phyloP scores from a whole-genome alignment of 1,140 invertebrate genomes.

The Nephotettix cincticeps region DNA sequence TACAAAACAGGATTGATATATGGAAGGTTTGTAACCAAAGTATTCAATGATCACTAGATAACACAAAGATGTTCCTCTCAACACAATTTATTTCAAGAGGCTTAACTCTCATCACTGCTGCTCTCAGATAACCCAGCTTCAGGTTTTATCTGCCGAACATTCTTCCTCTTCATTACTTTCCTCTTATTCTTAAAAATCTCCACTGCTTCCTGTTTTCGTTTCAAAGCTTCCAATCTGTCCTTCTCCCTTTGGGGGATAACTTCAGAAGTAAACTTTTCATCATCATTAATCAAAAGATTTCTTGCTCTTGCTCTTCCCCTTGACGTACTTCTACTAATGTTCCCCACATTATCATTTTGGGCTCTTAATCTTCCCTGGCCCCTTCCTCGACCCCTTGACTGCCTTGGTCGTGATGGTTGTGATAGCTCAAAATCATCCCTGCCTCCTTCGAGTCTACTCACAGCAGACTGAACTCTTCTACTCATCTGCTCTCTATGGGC shows the following conservation, averaged over 20 bases:
- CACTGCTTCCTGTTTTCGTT: conserved; percentile 73
- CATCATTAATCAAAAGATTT: not conserved
- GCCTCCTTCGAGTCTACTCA: conserved; percentile 55
- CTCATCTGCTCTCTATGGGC: conserved; percentile 61
- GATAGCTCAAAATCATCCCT: conserved; percentile 25
- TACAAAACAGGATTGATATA: too few species aligned
- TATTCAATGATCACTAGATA: too few species aligned
- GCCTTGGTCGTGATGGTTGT: conserved; percentile 39
- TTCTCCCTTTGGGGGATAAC: conserved; percentile 72
- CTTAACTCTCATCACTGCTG: conserved; percentile 49
- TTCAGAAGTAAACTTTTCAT: conserved; percentile 46
- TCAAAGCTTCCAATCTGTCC: conserved; percentile 59
- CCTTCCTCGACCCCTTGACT: conserved; percentile 43
- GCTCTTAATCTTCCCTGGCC: conserved; percentile 32
- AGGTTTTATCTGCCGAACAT: conserved; percentile 49
- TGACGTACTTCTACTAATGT: conserved; percentile 11
- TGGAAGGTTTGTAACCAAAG: too few species aligned
- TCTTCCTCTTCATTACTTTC: conserved; percentile 53
- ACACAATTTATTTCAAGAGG: too few species aligned
- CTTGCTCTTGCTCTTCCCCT: not conserved
- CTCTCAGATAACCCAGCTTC: conserved; percentile 62
- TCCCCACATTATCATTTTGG: conserved; percentile 1
- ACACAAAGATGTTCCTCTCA: too few species aligned
- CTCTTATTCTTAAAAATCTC: conserved; percentile 68
- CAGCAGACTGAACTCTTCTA: conserved; percentile 73